Conservation (phyloP, 30 jellyfish, hydroid and myxozoan species). For the Pelagia noctiluca region DNA sequence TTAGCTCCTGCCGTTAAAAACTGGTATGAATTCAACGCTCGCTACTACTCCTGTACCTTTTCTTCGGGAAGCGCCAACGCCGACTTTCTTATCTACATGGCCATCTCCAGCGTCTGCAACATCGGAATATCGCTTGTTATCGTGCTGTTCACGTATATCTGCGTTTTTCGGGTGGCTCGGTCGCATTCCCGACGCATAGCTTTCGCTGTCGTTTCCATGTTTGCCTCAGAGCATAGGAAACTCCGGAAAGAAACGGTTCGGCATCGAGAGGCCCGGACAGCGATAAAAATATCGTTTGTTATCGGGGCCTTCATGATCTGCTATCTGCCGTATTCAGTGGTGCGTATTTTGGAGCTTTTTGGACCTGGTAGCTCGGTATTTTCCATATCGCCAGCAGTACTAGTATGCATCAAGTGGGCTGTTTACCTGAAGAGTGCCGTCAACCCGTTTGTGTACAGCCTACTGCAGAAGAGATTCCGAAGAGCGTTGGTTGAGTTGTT, state of each 20-base stretch:
- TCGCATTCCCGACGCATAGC: constrained; percentile 87
- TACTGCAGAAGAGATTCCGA: constrained; percentile 79
- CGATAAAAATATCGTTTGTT: constrained; percentile 77
- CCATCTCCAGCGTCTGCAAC: constrained; percentile 45
- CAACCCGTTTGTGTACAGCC: constrained; percentile 81
- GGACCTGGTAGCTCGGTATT: constrained; percentile 30
- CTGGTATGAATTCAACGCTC: constrained; percentile 73
- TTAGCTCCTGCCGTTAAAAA: constrained; percentile 53
- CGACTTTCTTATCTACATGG: constrained; percentile 57
- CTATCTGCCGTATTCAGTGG: constrained; percentile 78
- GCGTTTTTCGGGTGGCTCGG: constrained; percentile 86
- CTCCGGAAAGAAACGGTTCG: constrained; percentile 75
- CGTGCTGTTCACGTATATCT: constrained; percentile 78
- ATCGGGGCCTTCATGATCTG: constrained; percentile 82
- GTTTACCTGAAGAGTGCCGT: constrained; percentile 85
- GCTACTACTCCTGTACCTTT: constrained; percentile 72
- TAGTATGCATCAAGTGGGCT: constrained; percentile 73
- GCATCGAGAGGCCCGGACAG: constrained; percentile 87
- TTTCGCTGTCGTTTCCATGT: constrained; percentile 64
- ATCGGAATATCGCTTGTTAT: constrained; percentile 65
- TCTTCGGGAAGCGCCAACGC: constrained; percentile 44
- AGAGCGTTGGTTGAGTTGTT: constrained; percentile 70
- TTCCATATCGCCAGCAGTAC: constrained; percentile 41
- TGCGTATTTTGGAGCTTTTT: constrained; percentile 67
- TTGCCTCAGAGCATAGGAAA: constrained; percentile 53